Evolutionary conservation across 2,888 invertebrate genomes (phyloP), one percentile per base, ranked within the genome.

Genomic region (Cancer borealis): DNA sequence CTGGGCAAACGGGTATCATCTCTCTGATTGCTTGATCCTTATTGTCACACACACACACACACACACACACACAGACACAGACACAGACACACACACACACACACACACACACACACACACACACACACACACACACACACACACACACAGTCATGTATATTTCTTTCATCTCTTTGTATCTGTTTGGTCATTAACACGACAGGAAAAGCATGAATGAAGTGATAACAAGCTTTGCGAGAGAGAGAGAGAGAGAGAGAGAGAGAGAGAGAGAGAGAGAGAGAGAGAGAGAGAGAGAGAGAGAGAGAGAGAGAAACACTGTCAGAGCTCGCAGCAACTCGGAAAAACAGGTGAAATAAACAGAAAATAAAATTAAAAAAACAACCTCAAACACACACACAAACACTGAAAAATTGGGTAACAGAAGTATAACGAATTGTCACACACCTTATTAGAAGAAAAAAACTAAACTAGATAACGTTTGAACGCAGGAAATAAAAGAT

Each of bases 91-190:
- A 66, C 66, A 66, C 66, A 66, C 66, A 66, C 66, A 66, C 66
- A 66, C 66, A 66, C 66, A 66, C 66, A 66, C 66, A 66, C 66
- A n/a, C 66, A 66, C 66, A 66, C 66, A 66, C 66, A 66, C 66
- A 66, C 66, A 66, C 66, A 66, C 66, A 66, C 66, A 66, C 66
- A 66, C 14, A 88, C 88, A 49, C 14, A 39, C 17, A 66, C 66
- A 21, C 66, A 66, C 66, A 66, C 66, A 66, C 66, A 21, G 17
- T 14, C 17, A 6, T 17, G 17, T 26, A 89, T 89, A 14, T 46
- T 10, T 21, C 89, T 49, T 89, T 46, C 46, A 89, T 39, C 89
- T 49, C 47, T n/a, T 4, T 66, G 66, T 66, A 5, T n/a, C 6
- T n/a, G 21, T 21, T n/a, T 66, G 66, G 54, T 66, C 66, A 66